These are phyloP conservation scores for Coreius guichenoti DNA, from an alignment of 2,797 vertebrate genomes.

Conservation along the genomic window DNA sequence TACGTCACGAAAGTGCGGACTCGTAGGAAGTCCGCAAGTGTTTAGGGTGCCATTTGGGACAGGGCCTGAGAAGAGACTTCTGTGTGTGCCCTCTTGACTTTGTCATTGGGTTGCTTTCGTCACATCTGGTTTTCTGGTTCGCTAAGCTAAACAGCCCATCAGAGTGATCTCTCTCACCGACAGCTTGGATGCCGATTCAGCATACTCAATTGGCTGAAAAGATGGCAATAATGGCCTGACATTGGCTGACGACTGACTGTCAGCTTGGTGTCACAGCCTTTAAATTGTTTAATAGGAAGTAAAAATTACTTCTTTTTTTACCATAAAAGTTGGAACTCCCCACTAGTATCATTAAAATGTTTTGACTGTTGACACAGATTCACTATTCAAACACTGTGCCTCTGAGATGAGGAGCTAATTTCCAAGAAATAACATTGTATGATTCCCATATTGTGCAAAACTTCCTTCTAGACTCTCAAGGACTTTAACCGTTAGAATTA, in stretches of 20 bases:
- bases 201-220: too few species aligned
- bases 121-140: background rate
- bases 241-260: background rate
- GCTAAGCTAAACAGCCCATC: background rate
- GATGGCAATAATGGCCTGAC: background rate
- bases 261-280: background rate
- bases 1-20: too few species aligned
- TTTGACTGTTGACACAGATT: constrained; percentile 1
- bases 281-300: background rate
- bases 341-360: background rate
- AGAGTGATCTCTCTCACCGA: background rate
- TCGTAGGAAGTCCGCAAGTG: too few species aligned
- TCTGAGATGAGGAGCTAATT: background rate
- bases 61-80: too few species aligned
- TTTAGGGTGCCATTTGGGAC: too few species aligned
- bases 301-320: background rate
- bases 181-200: too few species aligned
- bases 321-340: background rate
- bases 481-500: background rate
- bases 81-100: background rate
- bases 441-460: background rate
- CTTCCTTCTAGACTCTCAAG: constrained; percentile 4
- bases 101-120: background rate
- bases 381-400: background rate
- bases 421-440: constrained; percentile 23